Conservation (phyloP, 2,797 vertebrate genomes). For the Xiphorhynchus erythropygius region DNA sequence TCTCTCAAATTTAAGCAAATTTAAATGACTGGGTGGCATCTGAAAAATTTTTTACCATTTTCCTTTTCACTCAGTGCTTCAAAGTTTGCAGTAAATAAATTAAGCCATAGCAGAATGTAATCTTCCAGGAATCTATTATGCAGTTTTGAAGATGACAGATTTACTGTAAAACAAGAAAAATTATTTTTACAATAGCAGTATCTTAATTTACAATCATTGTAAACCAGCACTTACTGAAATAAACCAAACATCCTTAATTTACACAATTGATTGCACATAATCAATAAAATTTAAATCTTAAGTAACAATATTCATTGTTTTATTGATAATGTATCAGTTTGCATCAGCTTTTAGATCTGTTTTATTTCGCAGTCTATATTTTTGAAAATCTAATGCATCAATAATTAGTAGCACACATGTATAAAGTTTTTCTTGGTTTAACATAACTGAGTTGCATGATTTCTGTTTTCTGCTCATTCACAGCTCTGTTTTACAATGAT, state of each 20-base stretch:
- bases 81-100: background rate
- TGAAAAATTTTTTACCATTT: background rate
- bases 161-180: background rate
- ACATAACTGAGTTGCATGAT: background rate
- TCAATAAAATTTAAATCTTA: background rate
- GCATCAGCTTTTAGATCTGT: background rate
- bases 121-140: background rate
- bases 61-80: background rate
- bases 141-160: background rate
- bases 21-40: background rate
- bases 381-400: background rate
- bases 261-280: background rate
- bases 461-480: background rate
- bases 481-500: background rate
- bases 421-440: background rate
- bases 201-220: background rate
- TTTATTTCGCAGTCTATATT: background rate
- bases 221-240: background rate
- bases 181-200: background rate
- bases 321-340: background rate
- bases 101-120: background rate
- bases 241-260: background rate
- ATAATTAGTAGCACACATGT: background rate
- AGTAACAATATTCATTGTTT: background rate
- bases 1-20: background rate